phyloP scores from a whole-genome alignment of 2,113 vertebrate species.

The Thalassoma bifasciatum region DNA sequence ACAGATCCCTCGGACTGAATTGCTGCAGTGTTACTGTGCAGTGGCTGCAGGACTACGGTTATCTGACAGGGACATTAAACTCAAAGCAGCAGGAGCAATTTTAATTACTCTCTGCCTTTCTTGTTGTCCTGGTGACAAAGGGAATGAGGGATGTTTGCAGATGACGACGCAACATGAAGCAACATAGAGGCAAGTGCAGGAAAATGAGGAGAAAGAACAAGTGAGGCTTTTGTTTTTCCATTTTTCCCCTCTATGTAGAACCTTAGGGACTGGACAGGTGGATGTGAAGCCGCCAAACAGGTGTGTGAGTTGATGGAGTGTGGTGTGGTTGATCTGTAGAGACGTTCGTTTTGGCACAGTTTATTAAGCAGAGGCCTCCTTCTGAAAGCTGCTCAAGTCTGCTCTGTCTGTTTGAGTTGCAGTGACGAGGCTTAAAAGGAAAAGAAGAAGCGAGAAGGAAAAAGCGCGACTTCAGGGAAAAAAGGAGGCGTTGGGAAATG shows the following conservation, averaged over 20 bases:
- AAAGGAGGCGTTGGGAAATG: slow-evolving; percentile 8
- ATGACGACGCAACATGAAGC: slow-evolving; percentile 17
- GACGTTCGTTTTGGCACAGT: slow-evolving; percentile 47
- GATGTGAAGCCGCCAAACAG: slow-evolving; percentile 29
- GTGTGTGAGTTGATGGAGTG: slow-evolving; percentile 41
- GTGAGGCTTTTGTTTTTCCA: neutral
- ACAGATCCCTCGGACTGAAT: slow-evolving; percentile 20
- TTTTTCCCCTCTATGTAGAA: neutral
- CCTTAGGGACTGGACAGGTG: slow-evolving; percentile 24
- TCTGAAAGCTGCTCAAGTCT: slow-evolving; percentile 27
- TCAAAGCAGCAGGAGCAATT: slow-evolving; percentile 52
- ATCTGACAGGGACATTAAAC: slow-evolving; percentile 54
- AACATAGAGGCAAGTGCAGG: neutral
- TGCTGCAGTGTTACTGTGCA: slow-evolving; percentile 28
- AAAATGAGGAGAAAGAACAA: neutral
- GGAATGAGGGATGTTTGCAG: slow-evolving; percentile 27
- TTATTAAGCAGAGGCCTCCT: slow-evolving; percentile 37
- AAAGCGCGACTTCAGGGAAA: neutral
- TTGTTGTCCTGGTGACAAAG: slow-evolving; percentile 57
- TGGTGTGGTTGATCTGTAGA: slow-evolving; percentile 20
- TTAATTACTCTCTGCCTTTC: slow-evolving; percentile 61
- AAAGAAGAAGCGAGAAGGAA: neutral
- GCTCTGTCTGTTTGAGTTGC: slow-evolving; percentile 29
- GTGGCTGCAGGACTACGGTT: slow-evolving; percentile 35
- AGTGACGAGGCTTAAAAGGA: neutral